Base-by-base conservation (phyloP, 2,113 vertebrate species). In the Trematomus loennbergii region DNA sequence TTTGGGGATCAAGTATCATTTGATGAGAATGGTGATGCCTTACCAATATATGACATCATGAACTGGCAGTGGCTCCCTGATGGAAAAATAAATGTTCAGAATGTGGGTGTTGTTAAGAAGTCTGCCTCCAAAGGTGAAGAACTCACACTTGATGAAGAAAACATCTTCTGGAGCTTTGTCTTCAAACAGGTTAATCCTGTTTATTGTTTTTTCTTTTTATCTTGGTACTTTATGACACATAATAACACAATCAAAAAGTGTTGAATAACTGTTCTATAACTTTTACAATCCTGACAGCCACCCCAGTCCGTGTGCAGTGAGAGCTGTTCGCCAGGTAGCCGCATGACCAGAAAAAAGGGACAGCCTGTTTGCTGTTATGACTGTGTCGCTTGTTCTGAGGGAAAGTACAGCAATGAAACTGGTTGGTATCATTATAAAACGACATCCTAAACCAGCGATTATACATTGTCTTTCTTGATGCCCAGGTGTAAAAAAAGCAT, bases 331-430 rank as follows among this genome's bases (percentile, higher is more conserved):
- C 91, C 94, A 9, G 95, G 95, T 17, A 95, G 93, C 22, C 75
- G 88, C 45, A 93, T 92, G 74, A 94, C 93, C 40, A 92, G 91
- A 77, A 91, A 78, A 54, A 95, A 95, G 9, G 92, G 94, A 5
- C 73, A 96, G 57, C 94, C 95, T 3, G 67, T 83, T 2, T 96
- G 95, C 73, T 96, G 95, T 82, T 97, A 96, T 94, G 94, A 63
- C 88, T 93, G 1, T 82, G 87, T 96, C 40, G 93, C 5, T 87
- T n/a, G n/a, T n/a, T n/a, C n/a, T n/a, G n/a, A n/a, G n/a, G n/a
- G n/a, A n/a, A n/a, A n/a, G n/a, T n/a, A 93, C 63, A 94, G 91
- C 67, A 70, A 78, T 69, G 7, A 63, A 58, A 90, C 90, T 87
- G 94, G 94, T 94, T 52, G 29, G 78, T 78, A 11, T 36, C 5